Evolutionary conservation across 2,113 vertebrate species (phyloP).

Genomic region (Grus americana): DNA sequence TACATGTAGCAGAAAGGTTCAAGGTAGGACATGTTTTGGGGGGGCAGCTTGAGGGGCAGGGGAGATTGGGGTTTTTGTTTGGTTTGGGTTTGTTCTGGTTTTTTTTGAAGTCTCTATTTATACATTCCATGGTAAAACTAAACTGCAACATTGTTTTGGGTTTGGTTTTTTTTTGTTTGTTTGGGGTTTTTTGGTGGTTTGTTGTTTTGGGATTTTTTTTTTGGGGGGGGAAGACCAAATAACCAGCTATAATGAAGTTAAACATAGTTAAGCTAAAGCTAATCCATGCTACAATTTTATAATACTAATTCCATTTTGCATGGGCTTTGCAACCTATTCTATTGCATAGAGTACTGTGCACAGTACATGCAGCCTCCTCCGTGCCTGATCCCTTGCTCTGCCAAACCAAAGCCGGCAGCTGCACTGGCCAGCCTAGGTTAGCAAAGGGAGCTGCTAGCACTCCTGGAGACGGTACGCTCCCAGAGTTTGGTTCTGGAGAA

Average conservation of each 20-base stretch:
- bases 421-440: accelerated
- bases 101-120: neutral
- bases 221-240: neutral
- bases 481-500: neutral
- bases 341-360: neutral
- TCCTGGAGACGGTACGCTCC: neutral
- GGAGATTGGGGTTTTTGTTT: too few species aligned
- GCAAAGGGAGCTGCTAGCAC: neutral
- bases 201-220: too few species aligned
- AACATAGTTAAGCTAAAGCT: neutral
- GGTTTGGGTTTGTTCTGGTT: neutral
- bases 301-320: neutral
- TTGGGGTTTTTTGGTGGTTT: too few species aligned
- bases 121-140: neutral
- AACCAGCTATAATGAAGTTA: neutral
- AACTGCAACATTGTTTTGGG: neutral
- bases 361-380: neutral
- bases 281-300: neutral
- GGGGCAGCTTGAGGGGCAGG: too few species aligned
- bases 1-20: neutral
- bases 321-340: neutral
- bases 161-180: too few species aligned
- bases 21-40: neutral
- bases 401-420: neutral
- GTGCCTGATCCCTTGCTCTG: neutral